phyloP scores from a whole-genome alignment of 2,113 vertebrate genomes.

The Equus quagga region DNA sequence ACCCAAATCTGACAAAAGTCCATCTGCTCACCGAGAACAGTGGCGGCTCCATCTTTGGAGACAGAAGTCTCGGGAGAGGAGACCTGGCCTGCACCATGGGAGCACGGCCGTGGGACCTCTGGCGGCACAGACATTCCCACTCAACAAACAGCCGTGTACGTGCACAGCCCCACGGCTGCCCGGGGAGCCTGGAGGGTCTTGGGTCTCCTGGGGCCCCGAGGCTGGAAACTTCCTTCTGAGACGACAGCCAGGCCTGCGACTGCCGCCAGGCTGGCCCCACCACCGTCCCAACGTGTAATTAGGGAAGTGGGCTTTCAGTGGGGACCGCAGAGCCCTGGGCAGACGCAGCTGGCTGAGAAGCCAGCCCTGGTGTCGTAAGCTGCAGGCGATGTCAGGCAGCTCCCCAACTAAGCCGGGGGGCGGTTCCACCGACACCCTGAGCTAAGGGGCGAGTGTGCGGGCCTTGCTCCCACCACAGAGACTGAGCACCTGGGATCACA shows the following conservation, averaged over 20 bases:
- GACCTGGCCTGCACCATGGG: fast-evolving
- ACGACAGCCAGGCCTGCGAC: neutral
- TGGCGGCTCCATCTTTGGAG: neutral
- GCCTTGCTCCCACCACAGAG: fast-evolving
- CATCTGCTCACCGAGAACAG: fast-evolving
- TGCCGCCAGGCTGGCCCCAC: conserved; percentile 41
- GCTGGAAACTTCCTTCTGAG: neutral
- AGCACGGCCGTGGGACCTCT: neutral
- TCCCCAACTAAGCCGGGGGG: neutral
- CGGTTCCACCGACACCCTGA: neutral
- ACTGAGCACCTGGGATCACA: neutral
- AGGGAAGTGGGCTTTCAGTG: neutral
- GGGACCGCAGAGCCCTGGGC: neutral
- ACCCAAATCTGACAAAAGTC: no score
- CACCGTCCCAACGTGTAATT: neutral
- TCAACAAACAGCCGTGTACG: no score
- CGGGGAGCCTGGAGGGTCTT: neutral
- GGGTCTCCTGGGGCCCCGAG: neutral
- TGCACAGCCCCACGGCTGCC: neutral
- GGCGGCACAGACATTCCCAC: fast-evolving
- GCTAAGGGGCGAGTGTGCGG: neutral
- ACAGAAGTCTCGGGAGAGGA: neutral
- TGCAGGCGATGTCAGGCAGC: neutral
- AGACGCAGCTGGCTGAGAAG: neutral
- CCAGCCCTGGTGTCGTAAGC: neutral